Conservation (phyloP, 2,797 vertebrate species). For the Adelosebastes latens region DNA sequence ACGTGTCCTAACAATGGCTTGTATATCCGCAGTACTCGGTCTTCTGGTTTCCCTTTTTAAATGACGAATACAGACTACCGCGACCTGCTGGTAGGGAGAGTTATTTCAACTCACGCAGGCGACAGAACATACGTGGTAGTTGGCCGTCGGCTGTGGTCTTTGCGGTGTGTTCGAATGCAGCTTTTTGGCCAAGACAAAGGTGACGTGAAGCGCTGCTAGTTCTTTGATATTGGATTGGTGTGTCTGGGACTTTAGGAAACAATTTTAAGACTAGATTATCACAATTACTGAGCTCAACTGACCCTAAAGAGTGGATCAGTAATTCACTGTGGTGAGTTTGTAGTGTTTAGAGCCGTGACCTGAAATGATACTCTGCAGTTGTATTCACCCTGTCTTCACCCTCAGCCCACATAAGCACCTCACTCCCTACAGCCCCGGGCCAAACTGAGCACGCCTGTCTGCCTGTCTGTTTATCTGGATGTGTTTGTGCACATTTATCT, state of each 20-base stretch:
- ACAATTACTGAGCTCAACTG: not conserved
- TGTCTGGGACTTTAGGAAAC: not conserved
- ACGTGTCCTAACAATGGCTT: no score
- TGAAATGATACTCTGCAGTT: slow-evolving; percentile 37
- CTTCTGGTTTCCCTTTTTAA: no score
- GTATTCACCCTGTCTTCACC: slow-evolving; percentile 42
- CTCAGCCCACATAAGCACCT: slow-evolving; percentile 50
- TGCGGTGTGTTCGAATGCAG: no score
- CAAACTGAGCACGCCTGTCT: slow-evolving; percentile 34
- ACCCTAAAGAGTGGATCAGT: not conserved
- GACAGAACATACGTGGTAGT: no score
- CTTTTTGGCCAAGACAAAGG: no score
- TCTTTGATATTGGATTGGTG: no score
- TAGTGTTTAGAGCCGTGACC: slow-evolving; percentile 41
- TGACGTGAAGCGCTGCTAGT: accelerated
- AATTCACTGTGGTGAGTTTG: slow-evolving; percentile 13
- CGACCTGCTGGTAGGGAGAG: no score
- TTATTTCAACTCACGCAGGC: no score
- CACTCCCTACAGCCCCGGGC: slow-evolving; percentile 50
- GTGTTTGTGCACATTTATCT: slow-evolving; percentile 3
- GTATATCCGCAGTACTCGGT: no score
- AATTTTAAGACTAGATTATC: not conserved
- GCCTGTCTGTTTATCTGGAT: not conserved
- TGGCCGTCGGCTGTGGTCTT: no score
- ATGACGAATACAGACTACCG: no score